phyloP scores from a whole-genome alignment of 2,888 invertebrate genomes.

The Macrosiphum euphorbiae region DNA sequence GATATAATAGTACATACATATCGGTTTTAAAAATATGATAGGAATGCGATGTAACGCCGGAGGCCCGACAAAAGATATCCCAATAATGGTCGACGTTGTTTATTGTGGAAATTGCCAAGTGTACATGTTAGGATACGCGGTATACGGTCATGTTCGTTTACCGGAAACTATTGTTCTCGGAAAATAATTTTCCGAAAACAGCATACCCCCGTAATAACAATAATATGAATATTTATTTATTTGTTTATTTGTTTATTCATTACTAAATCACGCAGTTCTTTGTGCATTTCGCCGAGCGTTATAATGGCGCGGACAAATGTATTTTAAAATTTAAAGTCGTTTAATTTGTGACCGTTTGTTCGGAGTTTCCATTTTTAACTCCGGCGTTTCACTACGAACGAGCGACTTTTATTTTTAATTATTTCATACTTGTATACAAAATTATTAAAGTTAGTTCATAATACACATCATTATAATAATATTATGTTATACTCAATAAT shows the following conservation, averaged over 20 bases:
- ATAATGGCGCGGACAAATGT: background rate
- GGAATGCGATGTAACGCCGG: background rate
- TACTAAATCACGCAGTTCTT: constrained; percentile 38
- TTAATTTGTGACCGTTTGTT: constrained; percentile 3
- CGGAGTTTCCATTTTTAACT: background rate
- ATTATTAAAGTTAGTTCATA: background rate
- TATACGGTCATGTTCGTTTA: constrained; percentile 42
- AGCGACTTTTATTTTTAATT: background rate
- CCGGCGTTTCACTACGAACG: background rate
- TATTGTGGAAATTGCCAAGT: constrained; percentile 2
- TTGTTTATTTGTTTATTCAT: constrained; percentile 5
- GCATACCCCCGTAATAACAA: background rate
- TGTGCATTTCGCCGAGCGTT: constrained; percentile 15
- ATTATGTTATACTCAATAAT: background rate
- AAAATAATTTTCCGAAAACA: constrained; percentile 7
- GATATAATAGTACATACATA: background rate
- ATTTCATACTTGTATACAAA: background rate
- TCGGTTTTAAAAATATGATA: background rate
- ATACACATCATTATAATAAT: background rate
- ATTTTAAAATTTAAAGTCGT: background rate
- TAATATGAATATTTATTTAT: background rate
- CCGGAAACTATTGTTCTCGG: constrained; percentile 32
- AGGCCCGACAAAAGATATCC: background rate
- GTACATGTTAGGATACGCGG: background rate
- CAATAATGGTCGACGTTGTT: background rate